Base-by-base conservation (phyloP, 2,888 invertebrate species). In the Morpho achilles region DNA sequence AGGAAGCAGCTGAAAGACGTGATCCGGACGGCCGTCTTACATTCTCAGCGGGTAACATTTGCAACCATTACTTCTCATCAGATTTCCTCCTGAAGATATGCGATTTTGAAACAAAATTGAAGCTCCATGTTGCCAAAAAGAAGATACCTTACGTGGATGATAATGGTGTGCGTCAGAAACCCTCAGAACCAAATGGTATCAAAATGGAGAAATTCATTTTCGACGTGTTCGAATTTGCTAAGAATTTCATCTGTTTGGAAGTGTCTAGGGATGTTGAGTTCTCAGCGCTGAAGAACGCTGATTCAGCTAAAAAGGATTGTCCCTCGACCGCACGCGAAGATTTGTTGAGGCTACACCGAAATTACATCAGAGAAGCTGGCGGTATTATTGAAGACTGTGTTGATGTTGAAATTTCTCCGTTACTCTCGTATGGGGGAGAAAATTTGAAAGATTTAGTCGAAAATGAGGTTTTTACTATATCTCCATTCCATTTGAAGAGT, bases 201-300 rank as follows among this genome's bases (percentile, higher is more conserved):
- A 99, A 99, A 90, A 95, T 99, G 86, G 99, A 99, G 77, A 99
- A 99, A 82, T 99, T 99, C 80, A 96, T 99, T 8, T 99, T 99
- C 80, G 99, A 99, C 82, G 98, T 99, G 0, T 99, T 99, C 77
- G 96, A 96, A 74, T 98, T 97, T 82, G 94, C 98, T 0, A 94
- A 96, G 66, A 95, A 95, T 70, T 97, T 99, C 75, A 97, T 96
- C 8, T 97, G 97, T 7, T 96, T 98, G 94, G 98, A 99, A 86
- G 96, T 97, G 0, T 93, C 95, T 0, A 93, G 99, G 50, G 95
- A 96, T 68, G 95, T 96, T 61, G 99, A 99, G 80, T 99, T 99
- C 79, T 98, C 99, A 69, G 98, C 99, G 0, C 84, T 99, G 66
- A 99, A 99, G 79, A 99, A 99, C 83, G 93, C 96, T 1, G 96